Percentiles rank a stretch among this genome's conserved stretches.
Conservation (phyloP, 2,113 vertebrate species). For the Pithys albifrons region DNA sequence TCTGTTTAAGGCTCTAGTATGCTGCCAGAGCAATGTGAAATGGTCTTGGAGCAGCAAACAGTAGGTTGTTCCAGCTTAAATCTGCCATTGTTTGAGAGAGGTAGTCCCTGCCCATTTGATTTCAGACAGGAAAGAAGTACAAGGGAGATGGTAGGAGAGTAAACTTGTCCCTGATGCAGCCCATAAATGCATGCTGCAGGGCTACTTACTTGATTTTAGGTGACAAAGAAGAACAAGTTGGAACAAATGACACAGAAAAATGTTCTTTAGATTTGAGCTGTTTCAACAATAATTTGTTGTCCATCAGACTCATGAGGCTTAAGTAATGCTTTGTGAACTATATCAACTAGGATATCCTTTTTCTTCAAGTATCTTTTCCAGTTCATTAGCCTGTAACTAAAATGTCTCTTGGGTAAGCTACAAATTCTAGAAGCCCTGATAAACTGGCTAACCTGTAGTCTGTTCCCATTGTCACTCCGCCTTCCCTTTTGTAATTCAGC, state of each 20-base stretch:
- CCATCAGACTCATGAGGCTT: constrained; percentile 64
- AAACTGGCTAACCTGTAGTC: constrained; percentile 36
- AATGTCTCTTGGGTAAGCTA: constrained; percentile 58
- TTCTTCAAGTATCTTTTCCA: constrained; percentile 67
- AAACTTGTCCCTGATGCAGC: neutral
- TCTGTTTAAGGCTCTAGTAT: neutral
- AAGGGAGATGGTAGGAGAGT: neutral
- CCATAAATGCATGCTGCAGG: neutral
- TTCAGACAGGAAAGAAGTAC: neutral
- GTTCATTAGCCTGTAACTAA: constrained; percentile 69
- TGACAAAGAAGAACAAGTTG: constrained; percentile 50
- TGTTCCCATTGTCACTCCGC: neutral
- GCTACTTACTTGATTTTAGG: constrained; percentile 23
- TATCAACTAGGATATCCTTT: constrained; percentile 66
- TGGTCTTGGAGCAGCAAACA: neutral
- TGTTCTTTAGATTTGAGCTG: constrained; percentile 55
- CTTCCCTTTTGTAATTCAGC: neutral
- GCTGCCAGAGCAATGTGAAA: neutral
- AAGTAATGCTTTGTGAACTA: constrained; percentile 69
- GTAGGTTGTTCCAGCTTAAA: neutral
- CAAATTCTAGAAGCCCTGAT: constrained; percentile 37
- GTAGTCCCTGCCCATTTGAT: neutral
- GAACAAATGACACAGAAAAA: constrained; percentile 70
- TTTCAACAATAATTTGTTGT: constrained; percentile 73
- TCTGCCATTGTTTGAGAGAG: neutral